Conservation (phyloP, 2,113 vertebrate species). For the Gymnobelideus leadbeateri region DNA sequence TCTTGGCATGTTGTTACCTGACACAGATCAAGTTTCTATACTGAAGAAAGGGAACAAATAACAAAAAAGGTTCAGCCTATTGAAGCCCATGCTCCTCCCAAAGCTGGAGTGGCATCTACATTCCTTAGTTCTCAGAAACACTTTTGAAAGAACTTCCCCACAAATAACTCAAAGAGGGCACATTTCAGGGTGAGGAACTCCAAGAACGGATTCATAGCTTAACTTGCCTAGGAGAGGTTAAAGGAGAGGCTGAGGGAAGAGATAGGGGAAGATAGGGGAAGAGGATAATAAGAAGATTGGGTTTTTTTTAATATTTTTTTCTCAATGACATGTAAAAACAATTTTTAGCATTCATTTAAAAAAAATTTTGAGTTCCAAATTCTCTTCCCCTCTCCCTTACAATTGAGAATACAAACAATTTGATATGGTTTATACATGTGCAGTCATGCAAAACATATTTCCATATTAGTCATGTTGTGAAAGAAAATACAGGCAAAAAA, state of each 20-base stretch:
- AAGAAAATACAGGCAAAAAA: background rate
- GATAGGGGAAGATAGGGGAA: no score
- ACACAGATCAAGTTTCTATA: background rate
- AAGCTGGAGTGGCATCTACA: background rate
- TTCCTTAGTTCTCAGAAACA: constrained; percentile 4
- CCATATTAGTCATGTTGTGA: background rate
- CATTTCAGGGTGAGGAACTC: background rate
- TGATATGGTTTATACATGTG: background rate
- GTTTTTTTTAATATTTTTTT: background rate
- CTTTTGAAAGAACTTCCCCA: background rate
- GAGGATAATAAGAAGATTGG: background rate
- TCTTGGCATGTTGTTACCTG: background rate
- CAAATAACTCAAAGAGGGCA: background rate
- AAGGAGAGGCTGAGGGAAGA: background rate
- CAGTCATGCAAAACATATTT: background rate
- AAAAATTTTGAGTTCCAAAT: background rate
- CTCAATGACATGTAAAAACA: background rate
- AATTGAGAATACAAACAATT: background rate
- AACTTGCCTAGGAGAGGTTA: background rate
- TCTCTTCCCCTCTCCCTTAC: background rate
- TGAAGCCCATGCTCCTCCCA: background rate
- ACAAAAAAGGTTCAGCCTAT: background rate
- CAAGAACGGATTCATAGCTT: background rate
- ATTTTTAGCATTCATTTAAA: background rate
- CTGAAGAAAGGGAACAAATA: background rate